Evolutionary conservation across 1,140 invertebrate genomes (phyloP), one percentile per base, ranked within the genome.

Genomic region (Gonatopus flavifemur): DNA sequence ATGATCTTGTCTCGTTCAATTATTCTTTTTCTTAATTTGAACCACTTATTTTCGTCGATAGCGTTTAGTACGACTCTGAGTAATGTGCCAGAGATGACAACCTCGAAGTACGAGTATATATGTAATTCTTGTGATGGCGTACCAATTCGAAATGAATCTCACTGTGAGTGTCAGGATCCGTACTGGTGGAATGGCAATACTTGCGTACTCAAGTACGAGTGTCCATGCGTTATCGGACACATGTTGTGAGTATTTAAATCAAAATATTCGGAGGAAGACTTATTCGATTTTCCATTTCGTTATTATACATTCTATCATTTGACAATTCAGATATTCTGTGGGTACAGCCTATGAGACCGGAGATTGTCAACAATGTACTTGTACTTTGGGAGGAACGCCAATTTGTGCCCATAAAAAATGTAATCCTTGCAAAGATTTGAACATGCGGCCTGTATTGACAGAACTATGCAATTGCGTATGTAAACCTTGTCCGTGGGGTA

Each of bases 341-440:
- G 88, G 86, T 1, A 80, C 82, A 1, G 76, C 81, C 9, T 91
- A 84, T 55, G 81, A 86, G 55, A 86, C 84, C 33, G 79, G 83
- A 7, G 80, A 86, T 24, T 94, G 91, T 67, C 80, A 86, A 46
- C 82, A 88, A 43, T 94, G 91, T 61, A 77, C 85, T 18, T 94
- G 91, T 71, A 81, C 84, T 47, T 55, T 93, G 12, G 85, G 86
- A 10, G 91, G 91, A 18, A 70, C 82, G 10, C 64, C 83, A 1
- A 68, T 80, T 31, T 94, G 91, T 66, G 76, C 79, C 13, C 80
- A 83, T 2, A 88, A 88, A 62, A 75, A 79, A 36, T 89, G 89
- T 55, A 82, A 82, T 19, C 66, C 79, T 1, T 93, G 90, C 65
- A 65, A 66, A 25, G 64, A 78, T 22, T 82, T 82, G 53, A 80